A percentile compares a stretch with the other conserved stretches of the same genome.
phyloP scores from a whole-genome alignment of 2,888 invertebrate species.

The Sarcophaga subvicina region DNA sequence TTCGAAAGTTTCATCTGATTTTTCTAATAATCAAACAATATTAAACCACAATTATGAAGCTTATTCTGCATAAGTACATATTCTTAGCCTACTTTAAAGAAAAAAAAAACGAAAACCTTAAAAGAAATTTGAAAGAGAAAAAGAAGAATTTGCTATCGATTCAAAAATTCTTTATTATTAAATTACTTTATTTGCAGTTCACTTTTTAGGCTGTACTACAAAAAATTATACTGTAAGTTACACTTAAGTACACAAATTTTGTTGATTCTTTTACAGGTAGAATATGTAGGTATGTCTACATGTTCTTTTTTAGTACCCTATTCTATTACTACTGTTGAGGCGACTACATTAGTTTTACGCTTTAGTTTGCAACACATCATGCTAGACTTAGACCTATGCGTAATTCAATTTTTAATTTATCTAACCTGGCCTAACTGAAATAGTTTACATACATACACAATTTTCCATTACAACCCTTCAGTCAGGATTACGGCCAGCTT shows the following conservation, averaged over 20 bases:
- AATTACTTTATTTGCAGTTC: slow-evolving; percentile 63
- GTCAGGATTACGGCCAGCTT: too few species aligned
- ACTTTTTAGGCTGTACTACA: slow-evolving; percentile 38
- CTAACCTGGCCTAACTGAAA: neutral
- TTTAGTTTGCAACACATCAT: too few species aligned
- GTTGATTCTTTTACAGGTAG: neutral
- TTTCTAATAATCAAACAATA: slow-evolving; percentile 43
- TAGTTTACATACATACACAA: too few species aligned
- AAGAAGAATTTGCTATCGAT: slow-evolving; percentile 40
- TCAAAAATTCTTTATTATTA: slow-evolving; percentile 60
- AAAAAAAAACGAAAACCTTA: slow-evolving; percentile 1
- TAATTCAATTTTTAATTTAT: too few species aligned
- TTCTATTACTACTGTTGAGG: too few species aligned
- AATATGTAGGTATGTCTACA: too few species aligned
- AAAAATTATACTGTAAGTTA: slow-evolving; percentile 45
- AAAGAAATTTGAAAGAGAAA: slow-evolving; percentile 1
- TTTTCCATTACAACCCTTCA: too few species aligned
- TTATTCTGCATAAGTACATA: slow-evolving; percentile 31
- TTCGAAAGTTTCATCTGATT: neutral
- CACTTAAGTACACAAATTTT: slow-evolving; percentile 60
- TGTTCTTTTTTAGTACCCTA: too few species aligned
- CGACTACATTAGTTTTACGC: too few species aligned
- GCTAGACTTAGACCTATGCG: too few species aligned
- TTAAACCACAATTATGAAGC: slow-evolving; percentile 54
- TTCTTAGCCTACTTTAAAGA: slow-evolving; percentile 37